A percentile compares a stretch with the other conserved stretches of the same genome.
Conservation (phyloP, 2,888 invertebrate genomes). For the Drosophila birchii region DNA sequence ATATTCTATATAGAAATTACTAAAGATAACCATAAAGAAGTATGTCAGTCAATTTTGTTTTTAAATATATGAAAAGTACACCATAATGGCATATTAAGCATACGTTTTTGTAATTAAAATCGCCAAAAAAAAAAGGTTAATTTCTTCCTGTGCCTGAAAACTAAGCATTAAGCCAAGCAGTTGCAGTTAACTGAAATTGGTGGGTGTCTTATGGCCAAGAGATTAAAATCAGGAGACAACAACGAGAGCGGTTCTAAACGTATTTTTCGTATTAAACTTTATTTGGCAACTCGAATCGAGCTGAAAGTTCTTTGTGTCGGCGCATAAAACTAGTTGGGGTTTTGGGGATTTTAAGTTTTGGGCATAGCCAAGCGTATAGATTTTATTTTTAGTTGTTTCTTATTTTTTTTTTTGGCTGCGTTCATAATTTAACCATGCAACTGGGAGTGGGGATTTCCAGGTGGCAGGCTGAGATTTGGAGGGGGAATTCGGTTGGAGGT, state of each 20-base stretch:
- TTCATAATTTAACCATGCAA: conserved; percentile 69
- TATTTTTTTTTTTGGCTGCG: conserved; percentile 45
- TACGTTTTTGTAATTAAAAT: neutral
- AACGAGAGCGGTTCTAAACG: conserved; percentile 46
- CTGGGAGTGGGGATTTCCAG: conserved; percentile 41
- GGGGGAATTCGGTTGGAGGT: neutral
- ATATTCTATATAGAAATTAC: neutral
- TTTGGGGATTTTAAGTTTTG: conserved; percentile 20
- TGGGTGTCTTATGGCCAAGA: conserved; percentile 45
- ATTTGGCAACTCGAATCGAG: conserved; percentile 57
- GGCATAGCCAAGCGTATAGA: conserved; percentile 44
- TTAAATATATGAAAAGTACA: neutral
- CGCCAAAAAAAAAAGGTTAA: neutral
- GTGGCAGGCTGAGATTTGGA: neutral
- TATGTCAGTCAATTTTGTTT: neutral
- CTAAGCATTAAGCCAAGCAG: conserved; percentile 4
- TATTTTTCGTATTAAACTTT: conserved; percentile 48
- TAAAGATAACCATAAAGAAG: neutral
- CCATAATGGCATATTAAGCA: no score
- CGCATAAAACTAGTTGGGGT: conserved; percentile 43
- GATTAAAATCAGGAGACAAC: conserved; percentile 55
- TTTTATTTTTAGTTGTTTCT: conserved; percentile 1
- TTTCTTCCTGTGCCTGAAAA: conserved; percentile 11
- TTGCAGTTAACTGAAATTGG: conserved; percentile 33
- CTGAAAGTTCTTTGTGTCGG: conserved; percentile 32